Evolutionary conservation across 2,113 vertebrate species (phyloP), one percentile per base, ranked within the genome.

Genomic region (Anguilla rostrata): DNA sequence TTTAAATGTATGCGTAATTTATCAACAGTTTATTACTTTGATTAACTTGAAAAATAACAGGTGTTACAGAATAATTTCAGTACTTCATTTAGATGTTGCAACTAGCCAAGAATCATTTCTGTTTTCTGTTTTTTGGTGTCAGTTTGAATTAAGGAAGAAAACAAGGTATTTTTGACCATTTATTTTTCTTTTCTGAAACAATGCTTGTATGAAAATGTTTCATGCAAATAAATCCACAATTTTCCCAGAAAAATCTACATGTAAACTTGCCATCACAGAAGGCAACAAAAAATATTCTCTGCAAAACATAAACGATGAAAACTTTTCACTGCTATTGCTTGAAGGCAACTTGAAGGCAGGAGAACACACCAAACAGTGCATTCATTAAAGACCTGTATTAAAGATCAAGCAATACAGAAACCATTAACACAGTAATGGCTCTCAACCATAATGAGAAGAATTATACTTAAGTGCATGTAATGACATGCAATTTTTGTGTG

Each of bases 271-370:
- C 43, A 46, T 83, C 29, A 53, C 16, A 34, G 43, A 83, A 57
- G 49, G 29, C 20, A 39, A 57, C 46, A 56, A 2, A 20, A 18
- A 43, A 41, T 78, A 29, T 12, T 81, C 22, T 49, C 40, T 82
- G 1, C 15, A 39, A 39, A 11, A 46, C 2, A 71, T 15, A 71
- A n/a, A 66, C 43, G 8, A 22, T 46, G 60, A 86, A 8, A 43
- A 39, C 46, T 81, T 14, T 43, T 29, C 78, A 81, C 39, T 41
- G 71, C 22, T 34, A 82, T 22, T 46, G 8, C 60, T 71, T 82
- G 80, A 41, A 82, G 39, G 82, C n/a, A n/a, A 82, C 41, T 86
- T 56, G 39, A 82, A 82, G 80, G 56, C 6, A 46, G 4, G 5
- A 22, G 22, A 26, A 75, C 41, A 82, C 40, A 60, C 22, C 12